Evolutionary conservation across 2,113 vertebrate species (phyloP).

Genomic region (Rhodinocichla rosea): DNA sequence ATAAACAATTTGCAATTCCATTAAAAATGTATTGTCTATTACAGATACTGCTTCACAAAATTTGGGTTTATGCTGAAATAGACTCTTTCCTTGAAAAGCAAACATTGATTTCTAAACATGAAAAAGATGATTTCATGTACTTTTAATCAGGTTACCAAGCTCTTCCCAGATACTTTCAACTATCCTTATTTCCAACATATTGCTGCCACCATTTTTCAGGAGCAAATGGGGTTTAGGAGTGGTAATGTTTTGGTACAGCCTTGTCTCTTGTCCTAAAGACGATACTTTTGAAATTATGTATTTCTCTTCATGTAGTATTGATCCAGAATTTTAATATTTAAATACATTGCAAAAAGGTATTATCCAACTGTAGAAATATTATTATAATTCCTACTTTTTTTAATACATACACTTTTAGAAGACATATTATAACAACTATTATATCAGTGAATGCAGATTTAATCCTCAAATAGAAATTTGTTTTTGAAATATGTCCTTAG

Average conservation of each 20-base stretch:
- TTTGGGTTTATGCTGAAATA: background rate
- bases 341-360: background rate
- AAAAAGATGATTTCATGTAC: background rate
- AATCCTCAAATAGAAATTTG: background rate
- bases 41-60: background rate
- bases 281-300: fast-evolving
- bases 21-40: background rate
- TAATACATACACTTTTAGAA: background rate
- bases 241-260: fast-evolving
- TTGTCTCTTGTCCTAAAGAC: background rate
- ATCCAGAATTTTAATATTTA: background rate
- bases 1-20: background rate
- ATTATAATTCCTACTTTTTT: background rate
- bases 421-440: background rate
- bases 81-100: background rate
- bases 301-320: background rate
- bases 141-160: background rate
- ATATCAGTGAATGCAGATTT: background rate
- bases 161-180: background rate
- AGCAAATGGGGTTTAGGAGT: fast-evolving
- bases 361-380: background rate
- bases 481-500: background rate
- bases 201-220: background rate
- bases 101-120: background rate
- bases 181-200: background rate